These are phyloP conservation scores for Agapornis roseicollis DNA, from an alignment of 2,113 vertebrate genomes.

Conservation along the genomic window DNA sequence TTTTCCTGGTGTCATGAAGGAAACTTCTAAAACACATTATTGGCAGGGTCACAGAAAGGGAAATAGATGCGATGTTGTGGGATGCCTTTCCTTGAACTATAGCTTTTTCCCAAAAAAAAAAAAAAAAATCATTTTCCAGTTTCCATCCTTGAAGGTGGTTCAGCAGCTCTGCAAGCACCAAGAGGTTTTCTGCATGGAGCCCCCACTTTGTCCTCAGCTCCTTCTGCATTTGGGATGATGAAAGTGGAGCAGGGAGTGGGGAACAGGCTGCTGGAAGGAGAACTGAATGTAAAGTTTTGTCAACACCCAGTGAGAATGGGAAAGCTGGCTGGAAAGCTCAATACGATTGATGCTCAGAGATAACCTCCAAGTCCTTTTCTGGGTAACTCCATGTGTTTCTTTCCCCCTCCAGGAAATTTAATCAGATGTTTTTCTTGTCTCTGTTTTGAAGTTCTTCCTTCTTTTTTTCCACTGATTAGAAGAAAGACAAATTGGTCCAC, in stretches of 20 bases:
- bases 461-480: background rate
- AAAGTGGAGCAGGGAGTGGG: background rate
- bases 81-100: background rate
- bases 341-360: background rate
- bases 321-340: background rate
- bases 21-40: background rate
- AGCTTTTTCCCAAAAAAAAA: background rate
- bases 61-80: background rate
- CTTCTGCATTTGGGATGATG: background rate
- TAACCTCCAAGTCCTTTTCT: background rate
- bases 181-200: background rate
- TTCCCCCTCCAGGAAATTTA: background rate
- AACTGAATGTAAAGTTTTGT: background rate
- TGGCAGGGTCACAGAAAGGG: background rate
- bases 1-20: background rate
- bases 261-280: background rate
- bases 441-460: constrained; percentile 11
- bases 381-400: background rate
- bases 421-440: background rate
- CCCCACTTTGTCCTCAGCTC: background rate
- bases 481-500: background rate
- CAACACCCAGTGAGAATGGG: background rate
- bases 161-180: background rate
- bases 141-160: background rate
- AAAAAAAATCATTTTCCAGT: background rate